phyloP scores from a whole-genome alignment of 1,140 invertebrate genomes.

The Rhyacophila brunnea region DNA sequence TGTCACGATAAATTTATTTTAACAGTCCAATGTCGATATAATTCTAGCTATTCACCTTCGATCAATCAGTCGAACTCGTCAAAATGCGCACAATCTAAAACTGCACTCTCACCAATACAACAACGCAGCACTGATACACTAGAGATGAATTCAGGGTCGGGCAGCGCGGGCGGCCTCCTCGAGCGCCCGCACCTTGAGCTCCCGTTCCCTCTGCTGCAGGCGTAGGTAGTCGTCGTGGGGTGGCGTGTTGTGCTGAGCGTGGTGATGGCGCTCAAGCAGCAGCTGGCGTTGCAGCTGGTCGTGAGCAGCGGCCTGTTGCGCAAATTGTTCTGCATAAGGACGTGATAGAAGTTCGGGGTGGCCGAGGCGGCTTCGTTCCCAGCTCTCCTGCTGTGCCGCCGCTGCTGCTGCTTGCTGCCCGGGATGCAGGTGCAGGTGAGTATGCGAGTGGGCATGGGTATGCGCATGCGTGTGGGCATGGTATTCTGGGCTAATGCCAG shows the following conservation, averaged over 20 bases:
- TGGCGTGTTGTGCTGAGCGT: conserved; percentile 49
- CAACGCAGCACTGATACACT: too few species aligned
- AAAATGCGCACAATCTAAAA: neutral
- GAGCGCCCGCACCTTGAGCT: conserved; percentile 79
- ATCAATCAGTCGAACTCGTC: neutral
- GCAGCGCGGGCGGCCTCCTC: conserved; percentile 81
- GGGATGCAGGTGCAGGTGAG: conserved; percentile 85
- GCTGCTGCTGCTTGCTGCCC: conserved; percentile 73
- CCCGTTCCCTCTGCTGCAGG: conserved; percentile 76
- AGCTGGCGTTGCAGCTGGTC: conserved; percentile 84
- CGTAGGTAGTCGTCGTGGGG: conserved; percentile 79
- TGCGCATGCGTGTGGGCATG: conserved; percentile 82
- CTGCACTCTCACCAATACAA: neutral
- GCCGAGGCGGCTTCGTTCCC: conserved; percentile 48
- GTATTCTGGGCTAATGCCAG: conserved; percentile 76
- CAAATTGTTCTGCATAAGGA: conserved; percentile 80
- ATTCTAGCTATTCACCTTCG: neutral
- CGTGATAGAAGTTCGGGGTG: conserved; percentile 75
- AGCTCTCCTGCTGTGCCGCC: conserved; percentile 66
- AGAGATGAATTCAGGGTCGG: conserved; percentile 54
- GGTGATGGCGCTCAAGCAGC: conserved; percentile 75
- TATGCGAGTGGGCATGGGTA: conserved; percentile 82
- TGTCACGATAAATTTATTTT: too few species aligned
- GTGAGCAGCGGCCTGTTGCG: conserved; percentile 75
- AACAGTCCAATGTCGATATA: neutral